These are phyloP conservation scores for Drosophila rellima DNA, from an alignment of 2,888 invertebrate species.

Conservation along the genomic window DNA sequence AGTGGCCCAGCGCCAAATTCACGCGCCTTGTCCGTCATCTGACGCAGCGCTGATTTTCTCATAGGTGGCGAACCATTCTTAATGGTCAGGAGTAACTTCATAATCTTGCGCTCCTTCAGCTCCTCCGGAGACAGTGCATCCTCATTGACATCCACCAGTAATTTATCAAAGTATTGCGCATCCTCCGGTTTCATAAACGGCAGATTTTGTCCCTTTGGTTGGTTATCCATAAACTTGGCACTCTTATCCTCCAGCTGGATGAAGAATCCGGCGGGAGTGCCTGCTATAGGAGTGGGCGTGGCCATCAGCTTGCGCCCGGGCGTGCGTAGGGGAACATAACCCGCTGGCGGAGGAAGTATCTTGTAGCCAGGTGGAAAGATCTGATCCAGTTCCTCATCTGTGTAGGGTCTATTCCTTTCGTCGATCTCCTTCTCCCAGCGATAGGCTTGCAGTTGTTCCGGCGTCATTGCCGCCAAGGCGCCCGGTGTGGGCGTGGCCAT, in stretches of 20 bases:
- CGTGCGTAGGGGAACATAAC: constrained; percentile 98
- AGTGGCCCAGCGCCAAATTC: constrained; percentile 99
- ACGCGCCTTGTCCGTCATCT: constrained; percentile 99
- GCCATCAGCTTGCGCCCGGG: constrained; percentile 99
- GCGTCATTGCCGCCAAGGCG: constrained; percentile 99
- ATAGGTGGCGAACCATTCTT: constrained; percentile 99
- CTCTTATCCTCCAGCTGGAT: constrained; percentile 96
- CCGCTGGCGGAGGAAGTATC: constrained; percentile 97
- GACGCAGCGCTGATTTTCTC: constrained; percentile 98
- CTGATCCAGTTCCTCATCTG: constrained; percentile 98
- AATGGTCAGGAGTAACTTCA: constrained; percentile 98
- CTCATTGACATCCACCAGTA: constrained; percentile 99
- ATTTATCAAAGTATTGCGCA: constrained; percentile 99
- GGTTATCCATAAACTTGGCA: constrained; percentile 96
- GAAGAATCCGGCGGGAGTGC: constrained; percentile 97
- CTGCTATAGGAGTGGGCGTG: constrained; percentile 98
- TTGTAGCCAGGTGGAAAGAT: constrained; percentile 99
- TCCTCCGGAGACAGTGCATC: constrained; percentile 97
- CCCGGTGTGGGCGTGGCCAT: constrained; percentile 99
- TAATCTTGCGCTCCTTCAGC: constrained; percentile 99
- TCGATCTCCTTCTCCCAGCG: constrained; percentile 99
- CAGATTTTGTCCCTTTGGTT: constrained; percentile 97
- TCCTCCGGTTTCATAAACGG: constrained; percentile 99
- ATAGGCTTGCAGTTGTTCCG: constrained; percentile 99
- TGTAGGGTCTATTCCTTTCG: constrained; percentile 97